A percentile compares a stretch with the other conserved stretches of the same genome.
phyloP scores from a whole-genome alignment of 2,888 invertebrate species.

The Cerceris ruficornis region DNA sequence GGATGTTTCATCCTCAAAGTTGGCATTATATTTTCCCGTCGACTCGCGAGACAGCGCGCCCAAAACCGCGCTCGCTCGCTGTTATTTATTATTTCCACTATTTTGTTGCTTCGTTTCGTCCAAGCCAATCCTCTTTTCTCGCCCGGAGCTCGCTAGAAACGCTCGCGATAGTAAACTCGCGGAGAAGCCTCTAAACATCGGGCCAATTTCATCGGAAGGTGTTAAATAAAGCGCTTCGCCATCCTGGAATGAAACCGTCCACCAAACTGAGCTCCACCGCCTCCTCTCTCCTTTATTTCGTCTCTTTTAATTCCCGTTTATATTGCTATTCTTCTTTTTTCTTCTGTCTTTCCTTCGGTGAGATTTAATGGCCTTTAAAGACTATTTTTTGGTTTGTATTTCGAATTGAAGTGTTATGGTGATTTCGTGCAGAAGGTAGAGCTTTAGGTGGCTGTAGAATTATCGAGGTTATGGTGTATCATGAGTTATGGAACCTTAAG shows the following conservation, averaged over 20 bases:
- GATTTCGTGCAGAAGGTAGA: too few species aligned
- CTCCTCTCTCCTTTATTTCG: neutral
- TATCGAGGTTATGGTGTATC: too few species aligned
- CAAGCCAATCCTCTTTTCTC: slow-evolving; percentile 42
- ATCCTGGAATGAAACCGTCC: slow-evolving; percentile 28
- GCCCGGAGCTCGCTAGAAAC: slow-evolving; percentile 10
- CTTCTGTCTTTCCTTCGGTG: too few species aligned
- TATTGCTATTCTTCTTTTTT: neutral
- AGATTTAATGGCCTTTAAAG: too few species aligned
- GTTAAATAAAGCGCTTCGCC: slow-evolving; percentile 52
- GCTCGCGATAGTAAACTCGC: slow-evolving; percentile 19
- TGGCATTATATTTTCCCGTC: too few species aligned
- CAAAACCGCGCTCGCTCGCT: neutral
- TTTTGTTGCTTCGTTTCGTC: slow-evolving; percentile 10
- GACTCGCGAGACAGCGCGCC: too few species aligned
- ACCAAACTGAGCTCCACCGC: neutral
- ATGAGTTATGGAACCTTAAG: too few species aligned
- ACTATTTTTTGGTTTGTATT: too few species aligned
- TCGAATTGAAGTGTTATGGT: too few species aligned
- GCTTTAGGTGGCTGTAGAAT: too few species aligned
- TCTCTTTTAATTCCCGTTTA: neutral
- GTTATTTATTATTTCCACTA: slow-evolving; percentile 37
- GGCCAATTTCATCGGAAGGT: slow-evolving; percentile 43
- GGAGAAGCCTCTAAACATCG: slow-evolving; percentile 21
- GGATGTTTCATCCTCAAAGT: too few species aligned